Conservation (phyloP, 2,797 vertebrate genomes). For the Epinephelus awoara region DNA sequence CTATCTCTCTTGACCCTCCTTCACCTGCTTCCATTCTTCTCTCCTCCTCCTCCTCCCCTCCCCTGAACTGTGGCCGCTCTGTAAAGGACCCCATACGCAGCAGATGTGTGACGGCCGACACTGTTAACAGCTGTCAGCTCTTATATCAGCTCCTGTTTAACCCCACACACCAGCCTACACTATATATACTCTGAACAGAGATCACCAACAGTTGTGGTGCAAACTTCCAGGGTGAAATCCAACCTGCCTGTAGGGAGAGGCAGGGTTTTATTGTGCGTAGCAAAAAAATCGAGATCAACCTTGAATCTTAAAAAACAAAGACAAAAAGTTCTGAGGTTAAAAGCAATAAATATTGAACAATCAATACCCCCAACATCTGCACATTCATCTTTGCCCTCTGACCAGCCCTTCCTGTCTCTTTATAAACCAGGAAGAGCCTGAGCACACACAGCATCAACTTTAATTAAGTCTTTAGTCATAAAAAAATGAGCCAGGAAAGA, state of each 20-base stretch:
- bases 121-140: constrained; percentile 78
- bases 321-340: neutral
- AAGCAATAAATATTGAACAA: neutral
- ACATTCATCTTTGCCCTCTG: neutral
- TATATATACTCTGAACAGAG: neutral
- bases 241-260: neutral
- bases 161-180: constrained; percentile 34
- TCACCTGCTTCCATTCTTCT: constrained; percentile 72
- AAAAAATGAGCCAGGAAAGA: neutral
- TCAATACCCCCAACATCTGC: neutral
- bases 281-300: neutral
- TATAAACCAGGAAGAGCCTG: neutral
- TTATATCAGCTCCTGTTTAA: constrained; percentile 65
- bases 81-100: constrained; percentile 69
- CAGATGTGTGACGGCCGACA: constrained; percentile 79
- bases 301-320: neutral
- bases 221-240: constrained; percentile 34
- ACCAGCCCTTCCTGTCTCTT: neutral
- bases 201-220: constrained; percentile 36
- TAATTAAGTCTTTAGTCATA: neutral
- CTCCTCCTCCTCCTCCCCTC: constrained; percentile 21
- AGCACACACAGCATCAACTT: neutral
- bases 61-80: constrained; percentile 60
- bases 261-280: neutral
- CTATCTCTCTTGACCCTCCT: constrained; percentile 50